These are phyloP conservation scores for Peribatodes rhomboidaria DNA, from an alignment of 2,888 invertebrate genomes.

Conservation along the genomic window DNA sequence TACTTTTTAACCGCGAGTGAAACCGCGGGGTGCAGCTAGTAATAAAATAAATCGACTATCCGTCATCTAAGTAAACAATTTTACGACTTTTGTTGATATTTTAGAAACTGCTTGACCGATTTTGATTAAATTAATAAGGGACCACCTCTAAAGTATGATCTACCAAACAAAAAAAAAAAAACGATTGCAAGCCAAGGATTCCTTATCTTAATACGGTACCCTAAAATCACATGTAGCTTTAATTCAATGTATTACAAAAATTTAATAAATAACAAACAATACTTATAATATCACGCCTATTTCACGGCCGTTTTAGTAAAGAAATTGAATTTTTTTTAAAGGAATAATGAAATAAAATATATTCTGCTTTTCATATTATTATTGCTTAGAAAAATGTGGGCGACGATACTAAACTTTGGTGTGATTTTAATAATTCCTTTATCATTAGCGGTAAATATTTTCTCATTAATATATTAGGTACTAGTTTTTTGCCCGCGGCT, in stretches of 20 bases:
- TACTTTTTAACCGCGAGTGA: no score
- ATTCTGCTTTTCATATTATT: background rate
- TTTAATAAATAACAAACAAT: background rate
- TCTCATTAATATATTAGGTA: no score
- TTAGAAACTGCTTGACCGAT: no score
- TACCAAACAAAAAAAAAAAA: no score
- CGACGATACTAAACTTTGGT: background rate
- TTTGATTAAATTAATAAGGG: no score
- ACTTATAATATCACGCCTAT: background rate
- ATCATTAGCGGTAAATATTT: background rate
- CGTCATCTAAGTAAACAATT: no score
- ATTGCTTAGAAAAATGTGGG: slow-evolving; percentile 2
- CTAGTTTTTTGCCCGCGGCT: no score
- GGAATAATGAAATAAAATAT: background rate
- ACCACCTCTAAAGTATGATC: no score
- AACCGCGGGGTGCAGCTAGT: no score
- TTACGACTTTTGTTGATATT: no score
- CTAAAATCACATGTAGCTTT: background rate
- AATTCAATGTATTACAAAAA: background rate
- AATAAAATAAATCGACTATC: no score
- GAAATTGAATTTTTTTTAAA: background rate
- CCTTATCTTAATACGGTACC: background rate
- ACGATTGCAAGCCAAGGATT: no score
- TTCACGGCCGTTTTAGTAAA: background rate
- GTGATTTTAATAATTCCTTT: background rate